These are phyloP conservation scores for Marmota flaviventris DNA, from an alignment of 2,113 vertebrate genomes.

Conservation along the genomic window DNA sequence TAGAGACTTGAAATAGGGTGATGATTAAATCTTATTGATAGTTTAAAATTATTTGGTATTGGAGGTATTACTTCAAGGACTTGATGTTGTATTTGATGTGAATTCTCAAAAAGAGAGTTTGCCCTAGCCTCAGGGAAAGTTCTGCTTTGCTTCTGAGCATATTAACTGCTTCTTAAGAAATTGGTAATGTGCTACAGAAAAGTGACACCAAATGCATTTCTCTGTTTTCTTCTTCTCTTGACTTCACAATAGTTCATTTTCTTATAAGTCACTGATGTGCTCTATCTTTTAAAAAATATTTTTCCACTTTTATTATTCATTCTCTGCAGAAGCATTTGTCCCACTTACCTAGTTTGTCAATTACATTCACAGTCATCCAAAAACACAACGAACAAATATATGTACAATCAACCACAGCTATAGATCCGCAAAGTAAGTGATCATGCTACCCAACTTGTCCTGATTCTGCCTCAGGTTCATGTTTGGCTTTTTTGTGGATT, in stretches of 20 bases:
- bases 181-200: neutral
- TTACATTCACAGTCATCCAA: neutral
- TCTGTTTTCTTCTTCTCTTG: neutral
- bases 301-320: neutral
- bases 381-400: neutral
- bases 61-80: neutral
- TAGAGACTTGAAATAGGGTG: neutral
- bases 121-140: neutral
- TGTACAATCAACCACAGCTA: neutral
- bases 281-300: neutral
- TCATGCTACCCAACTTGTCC: neutral
- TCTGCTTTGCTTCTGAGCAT: neutral
- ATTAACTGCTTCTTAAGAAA: neutral
- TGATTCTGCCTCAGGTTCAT: neutral
- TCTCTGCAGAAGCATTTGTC: neutral
- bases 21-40: neutral
- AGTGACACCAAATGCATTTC: neutral
- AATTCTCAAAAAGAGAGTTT: neutral
- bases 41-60: neutral
- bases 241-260: neutral
- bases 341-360: neutral
- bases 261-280: neutral
- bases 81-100: neutral
- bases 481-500: neutral
- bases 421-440: neutral